A percentile compares a stretch with the other conserved stretches of the same genome.
These are phyloP conservation scores for Lasiurus borealis DNA, from an alignment of 2,113 vertebrate species.

Conservation along the genomic window DNA sequence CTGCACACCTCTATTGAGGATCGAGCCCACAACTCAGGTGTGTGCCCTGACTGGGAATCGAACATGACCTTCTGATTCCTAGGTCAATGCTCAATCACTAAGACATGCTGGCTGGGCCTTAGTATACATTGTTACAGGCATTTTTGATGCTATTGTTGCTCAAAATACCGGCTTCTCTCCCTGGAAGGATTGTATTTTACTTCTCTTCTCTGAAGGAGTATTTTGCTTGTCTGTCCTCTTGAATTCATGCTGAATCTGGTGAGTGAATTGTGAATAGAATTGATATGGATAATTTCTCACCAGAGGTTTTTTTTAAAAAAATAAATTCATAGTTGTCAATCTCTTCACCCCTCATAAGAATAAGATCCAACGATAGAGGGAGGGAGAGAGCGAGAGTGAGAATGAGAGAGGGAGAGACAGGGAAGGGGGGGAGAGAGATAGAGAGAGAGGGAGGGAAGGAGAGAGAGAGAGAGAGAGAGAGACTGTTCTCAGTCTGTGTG, in stretches of 20 bases:
- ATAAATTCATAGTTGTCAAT: not conserved
- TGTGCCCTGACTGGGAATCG: too few relatives aligned
- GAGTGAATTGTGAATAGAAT: not conserved
- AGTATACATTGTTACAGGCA: not conserved
- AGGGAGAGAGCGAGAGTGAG: not conserved
- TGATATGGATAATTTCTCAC: not conserved
- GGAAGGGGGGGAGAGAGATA: too few relatives aligned
- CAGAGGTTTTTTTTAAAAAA: not conserved
- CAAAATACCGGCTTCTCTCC: not conserved
- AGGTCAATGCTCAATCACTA: too few relatives aligned
- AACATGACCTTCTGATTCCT: too few relatives aligned
- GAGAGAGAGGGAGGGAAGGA: not conserved
- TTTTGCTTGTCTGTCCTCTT: not conserved
- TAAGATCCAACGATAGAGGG: not conserved
- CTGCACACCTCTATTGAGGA: too few relatives aligned
- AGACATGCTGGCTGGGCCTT: too few relatives aligned
- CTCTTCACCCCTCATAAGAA: not conserved
- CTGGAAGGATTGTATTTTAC: not conserved
- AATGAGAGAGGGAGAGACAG: too few relatives aligned
- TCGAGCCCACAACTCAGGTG: too few relatives aligned
- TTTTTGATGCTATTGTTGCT: not conserved
- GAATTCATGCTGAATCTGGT: not conserved
- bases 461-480: too few relatives aligned
- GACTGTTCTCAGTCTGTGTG: not conserved
- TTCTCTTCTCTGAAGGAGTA: not conserved